Percentiles rank a stretch among this genome's conserved stretches.
phyloP scores from a whole-genome alignment of 2,113 vertebrate genomes.

The Agapornis roseicollis region DNA sequence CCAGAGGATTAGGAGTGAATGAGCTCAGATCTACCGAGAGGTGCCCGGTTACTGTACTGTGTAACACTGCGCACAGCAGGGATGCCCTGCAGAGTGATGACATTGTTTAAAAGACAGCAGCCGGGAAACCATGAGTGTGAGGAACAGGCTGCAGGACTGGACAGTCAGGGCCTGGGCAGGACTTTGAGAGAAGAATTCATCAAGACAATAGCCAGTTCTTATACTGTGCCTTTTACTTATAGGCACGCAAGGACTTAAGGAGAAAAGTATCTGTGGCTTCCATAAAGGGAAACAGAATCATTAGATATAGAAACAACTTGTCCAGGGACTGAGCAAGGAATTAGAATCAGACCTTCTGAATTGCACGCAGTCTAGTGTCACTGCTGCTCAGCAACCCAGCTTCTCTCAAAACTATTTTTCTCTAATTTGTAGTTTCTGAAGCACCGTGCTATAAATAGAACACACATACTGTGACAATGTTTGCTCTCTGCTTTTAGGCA shows the following conservation, averaged over 20 bases:
- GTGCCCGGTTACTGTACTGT: neutral
- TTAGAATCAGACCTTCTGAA: neutral
- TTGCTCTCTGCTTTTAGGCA: conserved; percentile 16
- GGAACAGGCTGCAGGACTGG: neutral
- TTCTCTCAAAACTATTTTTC: conserved; percentile 3
- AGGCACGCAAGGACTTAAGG: neutral
- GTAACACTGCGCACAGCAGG: neutral
- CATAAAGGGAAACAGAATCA: neutral
- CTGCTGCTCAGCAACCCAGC: conserved; percentile 49
- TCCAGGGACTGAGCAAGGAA: neutral
- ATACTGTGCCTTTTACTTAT: neutral
- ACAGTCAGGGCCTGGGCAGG: neutral
- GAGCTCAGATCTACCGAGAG: neutral
- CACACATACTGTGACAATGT: conserved; percentile 11
- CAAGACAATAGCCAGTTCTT: neutral
- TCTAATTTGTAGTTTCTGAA: conserved; percentile 43
- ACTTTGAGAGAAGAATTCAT: neutral
- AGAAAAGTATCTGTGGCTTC: neutral
- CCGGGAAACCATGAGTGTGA: neutral
- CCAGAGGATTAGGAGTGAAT: neutral
- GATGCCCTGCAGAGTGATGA: rapidly evolving
- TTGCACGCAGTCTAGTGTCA: neutral
- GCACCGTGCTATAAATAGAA: neutral
- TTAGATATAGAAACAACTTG: neutral
- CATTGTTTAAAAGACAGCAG: neutral